Evolutionary conservation across 2,113 vertebrate genomes (phyloP).

Genomic region (Hucho hucho): DNA sequence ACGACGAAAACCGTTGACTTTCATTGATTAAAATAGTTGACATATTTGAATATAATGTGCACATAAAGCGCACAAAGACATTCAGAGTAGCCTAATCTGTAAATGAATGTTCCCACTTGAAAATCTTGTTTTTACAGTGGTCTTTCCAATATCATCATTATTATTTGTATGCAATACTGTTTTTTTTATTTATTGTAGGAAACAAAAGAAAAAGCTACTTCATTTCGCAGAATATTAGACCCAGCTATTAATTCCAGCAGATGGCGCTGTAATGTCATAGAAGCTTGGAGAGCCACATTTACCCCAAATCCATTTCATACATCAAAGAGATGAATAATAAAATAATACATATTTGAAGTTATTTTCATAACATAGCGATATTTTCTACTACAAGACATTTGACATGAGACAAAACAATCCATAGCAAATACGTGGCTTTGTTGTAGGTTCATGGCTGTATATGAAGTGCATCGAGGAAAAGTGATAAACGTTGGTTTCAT

Average conservation of each 20-base stretch:
- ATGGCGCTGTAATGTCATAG: constrained; percentile 68
- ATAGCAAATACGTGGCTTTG: not conserved
- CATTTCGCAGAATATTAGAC: not conserved
- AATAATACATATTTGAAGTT: not conserved
- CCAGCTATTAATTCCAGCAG: constrained; percentile 48
- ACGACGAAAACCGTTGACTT: no score
- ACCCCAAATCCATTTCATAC: not conserved
- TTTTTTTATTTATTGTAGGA: not conserved
- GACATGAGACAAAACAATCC: not conserved
- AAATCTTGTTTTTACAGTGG: not conserved
- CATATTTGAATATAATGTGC: no score
- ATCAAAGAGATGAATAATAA: not conserved
- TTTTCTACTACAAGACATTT: not conserved
- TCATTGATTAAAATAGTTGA: no score
- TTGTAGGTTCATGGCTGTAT: not conserved
- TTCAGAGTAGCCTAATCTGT: no score
- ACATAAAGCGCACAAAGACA: no score
- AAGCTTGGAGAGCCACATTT: constrained; percentile 24
- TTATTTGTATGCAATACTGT: not conserved
- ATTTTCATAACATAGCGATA: not conserved
- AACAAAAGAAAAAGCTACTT: not conserved
- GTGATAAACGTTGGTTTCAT: not conserved
- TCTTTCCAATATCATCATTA: not conserved
- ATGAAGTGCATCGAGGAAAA: not conserved
- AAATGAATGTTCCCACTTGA: not conserved